phyloP scores from a whole-genome alignment of 2,113 vertebrate genomes.

The Dasyprocta punctata region DNA sequence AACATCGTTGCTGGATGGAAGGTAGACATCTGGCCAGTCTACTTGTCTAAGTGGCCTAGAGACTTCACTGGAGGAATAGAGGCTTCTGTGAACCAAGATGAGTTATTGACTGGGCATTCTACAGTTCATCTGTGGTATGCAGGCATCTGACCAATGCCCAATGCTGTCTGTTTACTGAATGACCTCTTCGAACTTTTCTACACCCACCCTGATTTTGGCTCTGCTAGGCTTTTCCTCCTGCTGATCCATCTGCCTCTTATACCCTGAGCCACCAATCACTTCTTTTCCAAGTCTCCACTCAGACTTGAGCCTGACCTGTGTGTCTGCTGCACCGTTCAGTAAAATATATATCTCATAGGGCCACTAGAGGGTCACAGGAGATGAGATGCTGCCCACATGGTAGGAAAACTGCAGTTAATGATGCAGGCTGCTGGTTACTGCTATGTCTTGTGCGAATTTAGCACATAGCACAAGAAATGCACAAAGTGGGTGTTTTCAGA shows the following conservation, averaged over 20 bases:
- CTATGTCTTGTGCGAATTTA: neutral
- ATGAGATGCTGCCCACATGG: too few relatives aligned
- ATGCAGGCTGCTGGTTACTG: neutral
- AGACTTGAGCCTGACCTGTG: neutral
- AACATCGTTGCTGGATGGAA: neutral
- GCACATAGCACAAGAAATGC: too few relatives aligned
- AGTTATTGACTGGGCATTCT: neutral
- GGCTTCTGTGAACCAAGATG: accelerated
- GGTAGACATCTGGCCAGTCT: neutral
- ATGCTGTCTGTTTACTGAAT: neutral
- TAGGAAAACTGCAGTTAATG: neutral
- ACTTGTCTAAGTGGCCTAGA: neutral
- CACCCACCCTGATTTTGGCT: neutral
- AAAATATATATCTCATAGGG: neutral
- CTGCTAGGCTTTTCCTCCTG: neutral
- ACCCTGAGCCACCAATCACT: neutral
- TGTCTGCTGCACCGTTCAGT: neutral
- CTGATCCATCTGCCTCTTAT: neutral
- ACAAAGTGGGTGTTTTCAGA: neutral
- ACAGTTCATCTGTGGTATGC: too few relatives aligned
- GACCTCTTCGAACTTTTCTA: neutral
- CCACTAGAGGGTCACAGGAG: neutral
- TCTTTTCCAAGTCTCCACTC: neutral
- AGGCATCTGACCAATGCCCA: neutral
- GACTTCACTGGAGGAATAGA: neutral